phyloP scores from a whole-genome alignment of 2,888 invertebrate species.

The Rhynchonema sp. region DNA sequence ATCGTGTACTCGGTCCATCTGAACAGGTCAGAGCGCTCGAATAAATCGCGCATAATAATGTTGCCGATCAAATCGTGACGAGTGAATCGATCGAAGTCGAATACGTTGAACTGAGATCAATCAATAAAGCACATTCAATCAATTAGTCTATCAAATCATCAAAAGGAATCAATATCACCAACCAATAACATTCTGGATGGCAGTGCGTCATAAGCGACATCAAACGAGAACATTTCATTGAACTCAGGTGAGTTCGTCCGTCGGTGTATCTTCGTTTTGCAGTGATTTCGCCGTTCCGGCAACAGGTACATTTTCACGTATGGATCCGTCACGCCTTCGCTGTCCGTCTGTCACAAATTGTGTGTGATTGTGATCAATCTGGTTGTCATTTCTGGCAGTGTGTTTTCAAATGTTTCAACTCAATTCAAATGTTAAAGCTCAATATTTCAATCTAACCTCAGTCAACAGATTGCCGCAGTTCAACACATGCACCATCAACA shows the following conservation, averaged over 20 bases:
- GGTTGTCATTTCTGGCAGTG: not conserved
- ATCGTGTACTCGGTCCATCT: constrained; percentile 65
- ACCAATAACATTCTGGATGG: constrained; percentile 45
- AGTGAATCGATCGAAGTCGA: constrained; percentile 70
- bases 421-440: too few relatives aligned
- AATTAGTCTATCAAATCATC: not conserved
- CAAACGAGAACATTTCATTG: constrained; percentile 64
- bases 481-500: constrained; percentile 39
- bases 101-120: constrained; percentile 54
- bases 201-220: constrained; percentile 54
- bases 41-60: constrained; percentile 54
- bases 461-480: constrained; percentile 33
- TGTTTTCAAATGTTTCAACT: not conserved
- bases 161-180: not conserved
- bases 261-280: constrained; percentile 47
- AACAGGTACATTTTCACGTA: constrained; percentile 65
- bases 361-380: constrained; percentile 19
- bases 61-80: constrained; percentile 68
- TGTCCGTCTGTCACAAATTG: constrained; percentile 34
- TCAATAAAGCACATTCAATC: not conserved
- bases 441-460: constrained; percentile 38
- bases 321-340: constrained; percentile 55
- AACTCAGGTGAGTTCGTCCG: constrained; percentile 49
- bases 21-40: constrained; percentile 54
- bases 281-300: constrained; percentile 65